Evolutionary conservation across 1,140 invertebrate genomes (phyloP), one percentile per base, ranked within the genome.

Genomic region (Philotrypesis tridentata): DNA sequence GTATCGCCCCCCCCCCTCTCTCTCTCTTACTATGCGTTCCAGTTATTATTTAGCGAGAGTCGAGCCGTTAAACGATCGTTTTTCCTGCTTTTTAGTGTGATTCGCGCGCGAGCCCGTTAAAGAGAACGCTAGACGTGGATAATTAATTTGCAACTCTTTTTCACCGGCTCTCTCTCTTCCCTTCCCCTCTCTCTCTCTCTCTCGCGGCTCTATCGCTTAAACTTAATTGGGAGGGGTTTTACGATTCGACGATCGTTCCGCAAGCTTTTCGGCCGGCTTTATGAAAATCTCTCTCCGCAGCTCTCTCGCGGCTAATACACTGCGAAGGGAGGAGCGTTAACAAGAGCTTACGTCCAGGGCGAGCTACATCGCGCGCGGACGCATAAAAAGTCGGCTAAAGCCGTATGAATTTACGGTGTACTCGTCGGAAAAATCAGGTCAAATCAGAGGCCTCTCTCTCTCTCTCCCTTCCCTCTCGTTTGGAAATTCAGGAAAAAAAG

Each of bases 401-500:
- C n/a, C n/a, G n/a, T n/a, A n/a, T n/a, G 33, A 37, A 37, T 37
- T 37, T 37, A 37, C 33, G 9, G 9, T 37, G 9, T 37, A 37
- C 9, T 37, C 33, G 33, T 27, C 63, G 25, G 14, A 37, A 37
- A 37, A 37, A 37, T 37, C 33, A 37, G 33, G 33, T 37, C 33
- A 37, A 37, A 37, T 37, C 3, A 5, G 33, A 37, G 33, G 12
- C 33, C 33, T 37, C 33, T 37, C 40, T 48, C 43, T 9, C 33
- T 9, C 33, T 9, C 33, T 9, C 9, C 33, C 9, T 9, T 37
- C 33, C 9, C 33, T 37, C 33, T 37, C 33, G 9, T 37, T 37
- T 25, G 43, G 68, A 77, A 67, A 77, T 77, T 77, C 37, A 77
- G 17, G 1, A 33, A 40, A 43, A 43, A 55, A 55, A 68, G 25